Evolutionary conservation across 2,888 invertebrate genomes (phyloP).

Genomic region (Yponomeuta evonymella): DNA sequence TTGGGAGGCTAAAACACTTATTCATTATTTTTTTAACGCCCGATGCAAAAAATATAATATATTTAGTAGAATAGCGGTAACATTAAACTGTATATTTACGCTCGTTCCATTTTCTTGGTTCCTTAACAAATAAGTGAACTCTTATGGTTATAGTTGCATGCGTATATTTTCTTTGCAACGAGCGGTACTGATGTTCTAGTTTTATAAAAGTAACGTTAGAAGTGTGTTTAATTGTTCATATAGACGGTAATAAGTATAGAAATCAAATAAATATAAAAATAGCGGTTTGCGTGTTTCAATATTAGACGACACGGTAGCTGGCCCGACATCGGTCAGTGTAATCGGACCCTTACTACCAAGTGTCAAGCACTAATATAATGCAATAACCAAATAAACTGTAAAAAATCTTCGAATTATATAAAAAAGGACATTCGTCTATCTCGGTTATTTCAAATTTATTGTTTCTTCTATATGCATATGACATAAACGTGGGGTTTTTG

Average conservation of each 20-base stretch:
- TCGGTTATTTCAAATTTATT: no score
- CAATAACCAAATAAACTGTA: no score
- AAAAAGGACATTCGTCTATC: no score
- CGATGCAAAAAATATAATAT: conserved; percentile 24
- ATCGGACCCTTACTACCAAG: no score
- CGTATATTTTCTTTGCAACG: conserved; percentile 33
- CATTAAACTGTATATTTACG: conserved; percentile 35
- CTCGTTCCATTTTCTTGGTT: conserved; percentile 38
- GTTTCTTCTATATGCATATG: no score
- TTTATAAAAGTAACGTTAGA: conserved; percentile 24
- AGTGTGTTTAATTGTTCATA: conserved; percentile 35
- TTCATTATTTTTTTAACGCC: conserved; percentile 41
- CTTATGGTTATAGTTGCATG: conserved; percentile 18
- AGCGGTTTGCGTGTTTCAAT: neutral
- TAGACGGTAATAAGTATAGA: conserved; percentile 22
- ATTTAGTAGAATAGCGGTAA: conserved; percentile 22
- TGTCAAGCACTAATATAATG: no score
- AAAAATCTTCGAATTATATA: no score
- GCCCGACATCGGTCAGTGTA: no score
- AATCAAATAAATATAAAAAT: conserved; percentile 4
- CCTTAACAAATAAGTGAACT: neutral
- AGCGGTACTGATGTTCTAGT: conserved; percentile 43
- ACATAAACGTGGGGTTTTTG: no score
- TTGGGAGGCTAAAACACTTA: conserved; percentile 30
- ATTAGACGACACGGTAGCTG: no score